Evolutionary conservation across 2,113 vertebrate species (phyloP).

Genomic region (Labeo catla): DNA sequence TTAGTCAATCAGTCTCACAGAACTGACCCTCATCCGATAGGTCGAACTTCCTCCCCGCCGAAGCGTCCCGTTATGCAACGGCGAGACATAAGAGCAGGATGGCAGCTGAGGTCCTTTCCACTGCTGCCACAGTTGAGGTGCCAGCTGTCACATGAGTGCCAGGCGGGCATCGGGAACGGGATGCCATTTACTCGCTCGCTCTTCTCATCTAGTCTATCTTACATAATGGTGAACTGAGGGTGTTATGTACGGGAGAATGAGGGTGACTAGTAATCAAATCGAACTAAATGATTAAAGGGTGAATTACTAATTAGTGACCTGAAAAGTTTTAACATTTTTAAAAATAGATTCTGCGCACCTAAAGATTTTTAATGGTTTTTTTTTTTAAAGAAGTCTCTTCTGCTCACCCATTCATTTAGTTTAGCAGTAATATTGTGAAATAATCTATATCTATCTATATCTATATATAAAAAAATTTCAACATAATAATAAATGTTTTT

Average conservation of each 20-base stretch:
- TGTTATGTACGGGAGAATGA: neutral
- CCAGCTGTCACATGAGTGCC: neutral
- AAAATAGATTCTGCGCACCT: neutral
- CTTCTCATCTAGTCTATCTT: neutral
- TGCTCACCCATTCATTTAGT: neutral
- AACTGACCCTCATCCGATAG: neutral
- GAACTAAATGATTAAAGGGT: neutral
- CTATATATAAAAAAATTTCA: no score
- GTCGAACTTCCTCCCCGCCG: neutral
- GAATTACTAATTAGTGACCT: neutral
- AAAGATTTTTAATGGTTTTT: no score
- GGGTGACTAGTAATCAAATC: neutral
- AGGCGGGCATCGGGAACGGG: neutral
- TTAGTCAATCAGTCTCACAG: conserved; percentile 18
- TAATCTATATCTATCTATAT: no score
- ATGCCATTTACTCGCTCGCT: neutral
- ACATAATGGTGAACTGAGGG: neutral
- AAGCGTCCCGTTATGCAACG: neutral
- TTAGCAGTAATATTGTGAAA: no score
- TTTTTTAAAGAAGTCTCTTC: neutral
- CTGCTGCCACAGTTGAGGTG: neutral
- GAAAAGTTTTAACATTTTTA: neutral
- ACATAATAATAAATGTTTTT: no score
- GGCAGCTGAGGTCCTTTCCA: conserved; percentile 16
- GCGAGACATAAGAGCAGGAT: neutral